A percentile compares a stretch with the other conserved stretches of the same genome.
Conservation (phyloP, 2,113 vertebrate genomes). For the Apteryx mantelli region DNA sequence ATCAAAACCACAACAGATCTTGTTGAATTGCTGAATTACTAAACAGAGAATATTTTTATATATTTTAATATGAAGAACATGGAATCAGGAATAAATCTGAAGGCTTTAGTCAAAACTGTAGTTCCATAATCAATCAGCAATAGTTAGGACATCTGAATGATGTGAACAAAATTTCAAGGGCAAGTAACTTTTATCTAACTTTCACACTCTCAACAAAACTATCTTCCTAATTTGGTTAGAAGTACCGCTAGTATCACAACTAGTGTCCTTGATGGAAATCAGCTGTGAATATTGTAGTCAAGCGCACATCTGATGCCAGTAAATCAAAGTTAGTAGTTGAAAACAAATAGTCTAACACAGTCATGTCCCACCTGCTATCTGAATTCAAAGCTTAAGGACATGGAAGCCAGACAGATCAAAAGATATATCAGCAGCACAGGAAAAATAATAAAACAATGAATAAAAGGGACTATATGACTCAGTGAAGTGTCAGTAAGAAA, state of each 20-base stretch:
- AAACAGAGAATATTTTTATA: background rate
- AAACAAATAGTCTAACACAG: background rate
- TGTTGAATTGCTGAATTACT: background rate
- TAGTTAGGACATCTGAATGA: background rate
- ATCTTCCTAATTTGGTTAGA: background rate
- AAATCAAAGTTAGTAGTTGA: background rate
- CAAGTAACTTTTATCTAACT: background rate
- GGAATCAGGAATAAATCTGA: background rate
- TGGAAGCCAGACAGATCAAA: background rate
- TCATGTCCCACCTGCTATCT: background rate
- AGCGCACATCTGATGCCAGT: background rate
- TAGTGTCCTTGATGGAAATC: background rate
- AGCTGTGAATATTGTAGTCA: background rate
- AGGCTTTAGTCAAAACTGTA: background rate
- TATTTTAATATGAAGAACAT: background rate
- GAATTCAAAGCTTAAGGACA: background rate
- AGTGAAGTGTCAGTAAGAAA: background rate
- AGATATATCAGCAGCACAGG: background rate
- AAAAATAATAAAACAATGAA: constrained; percentile 5
- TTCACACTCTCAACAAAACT: background rate
- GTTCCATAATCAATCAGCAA: background rate
- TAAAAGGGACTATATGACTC: background rate
- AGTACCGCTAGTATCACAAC: background rate
- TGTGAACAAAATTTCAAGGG: background rate
- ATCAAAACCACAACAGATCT: background rate